Conservation (phyloP, 2,888 invertebrate species). For the Eupithecia vulgata region DNA sequence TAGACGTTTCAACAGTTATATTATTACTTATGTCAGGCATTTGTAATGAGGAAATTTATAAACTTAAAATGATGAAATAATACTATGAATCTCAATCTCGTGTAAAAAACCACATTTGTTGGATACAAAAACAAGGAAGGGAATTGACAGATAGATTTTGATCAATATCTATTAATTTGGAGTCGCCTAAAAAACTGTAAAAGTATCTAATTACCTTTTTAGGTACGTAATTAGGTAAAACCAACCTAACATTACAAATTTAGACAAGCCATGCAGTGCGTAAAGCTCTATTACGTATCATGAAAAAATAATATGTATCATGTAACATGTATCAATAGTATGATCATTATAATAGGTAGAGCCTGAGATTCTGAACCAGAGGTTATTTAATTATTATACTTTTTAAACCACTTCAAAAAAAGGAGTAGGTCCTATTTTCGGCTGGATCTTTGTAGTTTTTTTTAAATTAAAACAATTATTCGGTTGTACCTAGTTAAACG, state of each 20-base stretch:
- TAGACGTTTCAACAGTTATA: slow-evolving; percentile 51
- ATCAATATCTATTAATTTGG: neutral
- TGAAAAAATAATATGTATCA: too few relatives aligned
- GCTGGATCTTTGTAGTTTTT: too few relatives aligned
- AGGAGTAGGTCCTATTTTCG: too few relatives aligned
- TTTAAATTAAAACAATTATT: too few relatives aligned
- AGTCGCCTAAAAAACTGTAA: neutral
- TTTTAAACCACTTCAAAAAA: too few relatives aligned
- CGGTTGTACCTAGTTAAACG: too few relatives aligned
- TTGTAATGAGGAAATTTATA: neutral
- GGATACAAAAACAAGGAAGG: neutral
- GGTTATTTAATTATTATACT: too few relatives aligned
- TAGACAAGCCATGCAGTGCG: too few relatives aligned
- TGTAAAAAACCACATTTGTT: neutral
- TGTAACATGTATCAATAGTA: too few relatives aligned
- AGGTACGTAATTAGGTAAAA: neutral
- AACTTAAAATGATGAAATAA: neutral
- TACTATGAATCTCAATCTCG: neutral
- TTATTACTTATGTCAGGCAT: neutral
- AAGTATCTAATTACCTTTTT: neutral
- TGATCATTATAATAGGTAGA: too few relatives aligned
- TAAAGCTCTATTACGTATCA: too few relatives aligned
- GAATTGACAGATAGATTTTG: neutral
- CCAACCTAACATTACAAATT: neutral
- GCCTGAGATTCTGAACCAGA: too few relatives aligned